These are phyloP conservation scores for Drosophila lacteicornis DNA, from an alignment of 1,140 invertebrate genomes.

Conservation along the genomic window DNA sequence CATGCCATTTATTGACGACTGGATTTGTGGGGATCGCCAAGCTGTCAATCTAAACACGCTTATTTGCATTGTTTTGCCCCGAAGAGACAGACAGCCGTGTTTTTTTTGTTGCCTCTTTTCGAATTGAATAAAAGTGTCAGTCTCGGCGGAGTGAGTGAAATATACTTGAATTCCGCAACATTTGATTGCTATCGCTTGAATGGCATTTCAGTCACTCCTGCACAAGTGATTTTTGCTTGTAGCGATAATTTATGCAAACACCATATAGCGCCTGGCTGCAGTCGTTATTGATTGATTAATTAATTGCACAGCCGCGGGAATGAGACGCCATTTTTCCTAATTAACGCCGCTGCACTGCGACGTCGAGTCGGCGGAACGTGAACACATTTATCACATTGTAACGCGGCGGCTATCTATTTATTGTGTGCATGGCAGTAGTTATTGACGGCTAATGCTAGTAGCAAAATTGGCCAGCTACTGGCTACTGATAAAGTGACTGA, in stretches of 20 bases:
- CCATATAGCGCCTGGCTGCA: slow-evolving; percentile 42
- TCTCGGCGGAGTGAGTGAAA: neutral
- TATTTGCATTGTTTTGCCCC: slow-evolving; percentile 59
- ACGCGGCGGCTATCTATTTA: slow-evolving; percentile 41
- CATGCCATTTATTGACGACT: slow-evolving; percentile 70
- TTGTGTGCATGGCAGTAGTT: slow-evolving; percentile 59
- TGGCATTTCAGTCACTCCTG: slow-evolving; percentile 19
- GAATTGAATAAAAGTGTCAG: slow-evolving; percentile 33
- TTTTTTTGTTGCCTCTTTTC: slow-evolving; percentile 1
- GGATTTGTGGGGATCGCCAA: slow-evolving; percentile 45
- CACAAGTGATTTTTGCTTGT: slow-evolving; percentile 34
- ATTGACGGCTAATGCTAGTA: slow-evolving; percentile 58
- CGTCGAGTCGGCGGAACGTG: neutral
- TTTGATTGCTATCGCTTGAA: neutral
- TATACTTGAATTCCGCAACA: slow-evolving; percentile 10
- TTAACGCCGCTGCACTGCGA: slow-evolving; percentile 30
- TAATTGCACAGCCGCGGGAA: slow-evolving; percentile 35
- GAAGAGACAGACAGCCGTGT: neutral
- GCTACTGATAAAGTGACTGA: slow-evolving; percentile 58
- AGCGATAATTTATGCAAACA: slow-evolving; percentile 57
- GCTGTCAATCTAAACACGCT: slow-evolving; percentile 57
- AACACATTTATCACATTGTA: slow-evolving; percentile 59
- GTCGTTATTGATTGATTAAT: slow-evolving; percentile 55
- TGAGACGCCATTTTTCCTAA: slow-evolving; percentile 45
- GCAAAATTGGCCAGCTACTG: slow-evolving; percentile 48